Conservation (phyloP, 2,113 vertebrate genomes). For the Pipa parva region DNA sequence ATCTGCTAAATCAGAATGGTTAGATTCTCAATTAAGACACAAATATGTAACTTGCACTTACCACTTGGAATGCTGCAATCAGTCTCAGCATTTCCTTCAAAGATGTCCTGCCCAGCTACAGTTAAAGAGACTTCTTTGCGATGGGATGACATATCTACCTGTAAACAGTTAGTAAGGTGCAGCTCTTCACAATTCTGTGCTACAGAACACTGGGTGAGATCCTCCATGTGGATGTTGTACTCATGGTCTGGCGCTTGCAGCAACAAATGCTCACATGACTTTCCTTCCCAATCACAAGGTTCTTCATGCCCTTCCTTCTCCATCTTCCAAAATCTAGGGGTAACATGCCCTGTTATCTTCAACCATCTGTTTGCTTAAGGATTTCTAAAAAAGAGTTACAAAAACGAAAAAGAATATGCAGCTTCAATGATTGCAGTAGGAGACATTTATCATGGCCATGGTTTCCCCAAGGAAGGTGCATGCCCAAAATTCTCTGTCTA, state of each 20-base stretch:
- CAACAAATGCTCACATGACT: slow-evolving; percentile 50
- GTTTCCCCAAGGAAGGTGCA: too few relatives aligned
- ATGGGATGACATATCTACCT: slow-evolving; percentile 50
- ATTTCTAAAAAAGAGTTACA: neutral
- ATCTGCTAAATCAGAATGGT: too few relatives aligned
- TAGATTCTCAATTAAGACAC: neutral
- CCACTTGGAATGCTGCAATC: slow-evolving; percentile 47
- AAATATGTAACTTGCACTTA: neutral
- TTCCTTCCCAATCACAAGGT: slow-evolving; percentile 3
- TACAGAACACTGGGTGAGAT: neutral
- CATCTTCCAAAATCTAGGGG: neutral
- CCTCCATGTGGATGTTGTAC: slow-evolving; percentile 9
- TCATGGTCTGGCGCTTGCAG: slow-evolving; percentile 45
- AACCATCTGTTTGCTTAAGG: neutral
- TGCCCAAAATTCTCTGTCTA: too few relatives aligned
- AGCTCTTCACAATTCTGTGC: slow-evolving; percentile 23
- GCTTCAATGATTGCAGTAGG: too few relatives aligned
- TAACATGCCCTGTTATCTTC: neutral
- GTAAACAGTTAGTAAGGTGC: slow-evolving; percentile 47
- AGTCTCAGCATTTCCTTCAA: slow-evolving; percentile 57
- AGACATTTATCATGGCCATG: too few relatives aligned
- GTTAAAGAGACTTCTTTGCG: slow-evolving; percentile 45
- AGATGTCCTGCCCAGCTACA: slow-evolving; percentile 57
- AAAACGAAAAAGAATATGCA: neutral
- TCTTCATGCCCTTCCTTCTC: neutral